Evolutionary conservation across 2,888 invertebrate species (phyloP), one percentile per base, ranked within the genome.

Genomic region (Drosophila subquinaria): DNA sequence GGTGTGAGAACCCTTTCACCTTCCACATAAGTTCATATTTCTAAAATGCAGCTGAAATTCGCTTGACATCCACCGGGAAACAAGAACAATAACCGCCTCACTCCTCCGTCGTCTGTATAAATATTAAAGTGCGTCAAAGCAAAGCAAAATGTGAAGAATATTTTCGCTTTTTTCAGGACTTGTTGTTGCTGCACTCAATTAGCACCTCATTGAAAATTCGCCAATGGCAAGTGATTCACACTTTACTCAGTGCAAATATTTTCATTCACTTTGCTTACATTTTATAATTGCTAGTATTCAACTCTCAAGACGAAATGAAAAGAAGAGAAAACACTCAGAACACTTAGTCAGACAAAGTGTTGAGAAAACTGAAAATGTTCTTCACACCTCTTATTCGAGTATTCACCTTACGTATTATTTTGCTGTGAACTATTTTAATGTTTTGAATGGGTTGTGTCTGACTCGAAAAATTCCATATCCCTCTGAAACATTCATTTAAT

Each of bases 231-330:
- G n/a, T 42, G 27, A 15, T 35, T 52, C 33, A 15, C 20, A 45
- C 11, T 9, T 59, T 23, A 38, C 17, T 55, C n/a, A 9, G 23
- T 55, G 50, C 51, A 17, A 60, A 51, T 33, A 43, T 51, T 51
- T 66, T 47, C 63, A 62, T 61, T 64, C 47, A 57, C 63, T 69
- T 63, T 61, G 52, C 67, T 52, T 73, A 60, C 81, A 73, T 65
- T 73, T 76, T 64, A 47, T 67, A 80, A 80, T 69, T 69, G 66
- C 60, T 56, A 65, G 68, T 50, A 60, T 33, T 48, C 33, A 51
- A 33, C 23, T 23, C 40, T 60, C n/a, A 3, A 40, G 13, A 8
- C 2, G 11, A 52, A 48, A 5, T 8, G 10, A 8, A 40, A n/a
- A 51, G 33, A 30, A 38, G 6, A 17, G 15, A 11, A 43, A 43